These are phyloP conservation scores for Ptychadena robeensis DNA, from an alignment of 2,797 vertebrate genomes.

Conservation along the genomic window DNA sequence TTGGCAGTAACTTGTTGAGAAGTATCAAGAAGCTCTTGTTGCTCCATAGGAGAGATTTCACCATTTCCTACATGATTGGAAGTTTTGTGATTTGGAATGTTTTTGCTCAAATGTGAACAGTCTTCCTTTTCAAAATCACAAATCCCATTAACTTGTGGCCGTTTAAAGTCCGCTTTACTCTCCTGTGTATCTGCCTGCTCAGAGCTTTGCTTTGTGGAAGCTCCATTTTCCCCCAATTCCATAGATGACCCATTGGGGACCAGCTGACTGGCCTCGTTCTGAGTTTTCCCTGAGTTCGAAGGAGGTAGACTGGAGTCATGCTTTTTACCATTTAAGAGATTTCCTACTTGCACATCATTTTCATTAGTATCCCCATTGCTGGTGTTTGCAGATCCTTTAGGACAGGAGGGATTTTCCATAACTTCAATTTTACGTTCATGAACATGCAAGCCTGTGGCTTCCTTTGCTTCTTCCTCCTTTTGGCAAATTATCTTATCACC, in stretches of 20 bases:
- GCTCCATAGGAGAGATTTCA: constrained; percentile 87
- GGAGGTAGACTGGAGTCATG: constrained; percentile 98
- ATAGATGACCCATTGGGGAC: constrained; percentile 88
- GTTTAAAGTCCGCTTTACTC: constrained; percentile 87
- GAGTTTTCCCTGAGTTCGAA: constrained; percentile 99
- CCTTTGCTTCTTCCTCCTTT: constrained; percentile 99
- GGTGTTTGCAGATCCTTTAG: constrained; percentile 85
- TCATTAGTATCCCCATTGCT: constrained; percentile 92
- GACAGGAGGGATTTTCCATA: constrained; percentile 97
- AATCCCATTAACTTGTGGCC: constrained; percentile 93
- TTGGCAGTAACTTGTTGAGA: constrained; percentile 97
- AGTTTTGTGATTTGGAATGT: constrained; percentile 99
- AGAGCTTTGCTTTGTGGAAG: constrained; percentile 83
- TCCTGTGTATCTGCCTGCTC: constrained; percentile 78
- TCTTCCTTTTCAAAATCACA: constrained; percentile 96
- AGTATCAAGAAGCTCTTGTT: constrained; percentile 81
- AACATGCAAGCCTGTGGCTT: constrained; percentile 95
- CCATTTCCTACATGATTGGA: constrained; percentile 99
- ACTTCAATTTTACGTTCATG: constrained; percentile 98
- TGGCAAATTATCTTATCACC: constrained; percentile 99
- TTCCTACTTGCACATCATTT: constrained; percentile 81
- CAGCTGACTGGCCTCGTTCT: constrained; percentile 82
- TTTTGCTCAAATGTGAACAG: constrained; percentile 92
- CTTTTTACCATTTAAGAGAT: constrained; percentile 97
- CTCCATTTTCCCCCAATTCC: constrained; percentile 84